Percentiles rank a stretch among this genome's conserved stretches.
Evolutionary conservation across 1,140 invertebrate genomes (phyloP).

Genomic region (Neodiprion lecontei): DNA sequence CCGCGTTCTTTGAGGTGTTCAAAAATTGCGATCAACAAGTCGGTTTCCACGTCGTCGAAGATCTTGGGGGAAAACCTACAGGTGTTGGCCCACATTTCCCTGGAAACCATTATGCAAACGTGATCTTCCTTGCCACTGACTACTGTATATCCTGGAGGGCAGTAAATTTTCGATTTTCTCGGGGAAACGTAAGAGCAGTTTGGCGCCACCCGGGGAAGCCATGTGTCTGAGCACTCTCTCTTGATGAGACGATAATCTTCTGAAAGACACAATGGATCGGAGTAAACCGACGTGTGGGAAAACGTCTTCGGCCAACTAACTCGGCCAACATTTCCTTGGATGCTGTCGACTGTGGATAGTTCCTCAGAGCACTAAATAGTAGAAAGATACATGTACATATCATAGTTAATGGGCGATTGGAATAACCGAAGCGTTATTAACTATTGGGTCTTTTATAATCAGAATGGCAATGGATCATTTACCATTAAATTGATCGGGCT

Average conservation of each 20-base stretch:
- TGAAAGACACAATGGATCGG: conserved; percentile 30
- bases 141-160: conserved; percentile 26
- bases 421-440: no score
- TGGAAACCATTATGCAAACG: conserved; percentile 30
- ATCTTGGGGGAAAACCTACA: conserved; percentile 36
- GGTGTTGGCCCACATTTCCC: conserved; percentile 34
- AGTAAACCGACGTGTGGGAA: conserved; percentile 10
- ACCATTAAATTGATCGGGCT: background rate
- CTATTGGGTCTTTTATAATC: background rate
- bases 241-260: conserved; percentile 26
- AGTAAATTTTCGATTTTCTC: conserved; percentile 13
- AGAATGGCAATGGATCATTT: background rate
- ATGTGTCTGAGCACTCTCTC: conserved; percentile 26
- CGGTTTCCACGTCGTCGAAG: conserved; percentile 31
- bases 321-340: background rate
- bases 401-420: no score
- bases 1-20: conserved; percentile 28
- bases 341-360: background rate
- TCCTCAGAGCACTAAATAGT: background rate
- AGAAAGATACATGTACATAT: background rate
- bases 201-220: conserved; percentile 28
- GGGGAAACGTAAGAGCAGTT: conserved; percentile 25
- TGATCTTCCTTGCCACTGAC: conserved; percentile 17
- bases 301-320: background rate
- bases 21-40: conserved; percentile 21